Evolutionary conservation across 2,797 vertebrate genomes (phyloP).

Genomic region (Cryptoprocta ferox): DNA sequence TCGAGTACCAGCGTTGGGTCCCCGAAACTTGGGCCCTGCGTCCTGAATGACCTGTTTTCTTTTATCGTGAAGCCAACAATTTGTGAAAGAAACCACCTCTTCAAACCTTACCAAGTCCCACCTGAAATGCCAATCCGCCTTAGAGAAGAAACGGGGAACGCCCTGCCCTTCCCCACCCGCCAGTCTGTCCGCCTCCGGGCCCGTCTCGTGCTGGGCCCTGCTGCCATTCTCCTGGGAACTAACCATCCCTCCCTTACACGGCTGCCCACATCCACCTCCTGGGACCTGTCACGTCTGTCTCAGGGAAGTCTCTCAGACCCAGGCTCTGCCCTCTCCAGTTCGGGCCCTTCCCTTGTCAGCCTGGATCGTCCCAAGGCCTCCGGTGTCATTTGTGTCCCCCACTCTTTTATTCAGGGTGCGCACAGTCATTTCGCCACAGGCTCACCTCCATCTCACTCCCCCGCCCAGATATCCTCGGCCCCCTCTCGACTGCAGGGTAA

Average conservation of each 20-base stretch:
- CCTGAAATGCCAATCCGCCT: not conserved
- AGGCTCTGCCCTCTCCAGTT: accelerated
- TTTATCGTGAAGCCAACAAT: not conserved
- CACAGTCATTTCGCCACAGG: not conserved
- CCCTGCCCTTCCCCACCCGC: too few species aligned
- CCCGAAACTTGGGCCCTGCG: not conserved
- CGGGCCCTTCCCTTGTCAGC: accelerated
- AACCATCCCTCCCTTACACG: too few species aligned
- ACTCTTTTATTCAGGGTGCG: accelerated
- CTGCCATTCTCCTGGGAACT: not conserved
- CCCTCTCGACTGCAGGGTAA: too few species aligned
- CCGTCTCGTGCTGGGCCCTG: accelerated
- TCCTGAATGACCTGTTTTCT: not conserved
- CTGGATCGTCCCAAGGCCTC: not conserved
- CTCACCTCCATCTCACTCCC: not conserved
- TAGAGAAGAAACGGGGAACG: not conserved
- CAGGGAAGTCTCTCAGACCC: not conserved
- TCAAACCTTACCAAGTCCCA: not conserved
- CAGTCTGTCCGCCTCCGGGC: not conserved
- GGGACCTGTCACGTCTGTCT: not conserved
- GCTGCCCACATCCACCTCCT: not conserved
- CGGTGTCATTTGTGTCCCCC: accelerated
- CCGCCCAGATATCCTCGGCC: not conserved
- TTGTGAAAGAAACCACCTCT: not conserved
- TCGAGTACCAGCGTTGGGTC: not conserved